Evolutionary conservation across 2,113 vertebrate species (phyloP).

Genomic region (Amblyopsis rosae): DNA sequence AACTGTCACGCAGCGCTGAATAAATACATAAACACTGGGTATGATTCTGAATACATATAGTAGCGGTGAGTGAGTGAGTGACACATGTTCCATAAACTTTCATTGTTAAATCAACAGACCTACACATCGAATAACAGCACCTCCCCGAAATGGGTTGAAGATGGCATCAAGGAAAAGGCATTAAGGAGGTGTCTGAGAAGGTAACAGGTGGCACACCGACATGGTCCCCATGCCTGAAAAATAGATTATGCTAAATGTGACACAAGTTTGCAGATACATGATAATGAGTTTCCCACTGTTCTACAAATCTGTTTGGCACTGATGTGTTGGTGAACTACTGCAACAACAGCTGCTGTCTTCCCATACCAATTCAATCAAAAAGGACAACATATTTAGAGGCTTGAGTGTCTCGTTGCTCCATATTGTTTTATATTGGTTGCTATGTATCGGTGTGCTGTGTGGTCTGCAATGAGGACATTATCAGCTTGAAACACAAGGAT

Average conservation of each 20-base stretch:
- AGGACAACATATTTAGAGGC: constrained; percentile 23
- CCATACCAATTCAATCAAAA: constrained; percentile 52
- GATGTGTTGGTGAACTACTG: constrained; percentile 42
- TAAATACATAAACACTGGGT: constrained; percentile 26
- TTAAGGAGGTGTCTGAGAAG: constrained; percentile 4
- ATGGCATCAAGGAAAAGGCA: constrained; percentile 10
- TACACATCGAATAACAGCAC: too few species aligned
- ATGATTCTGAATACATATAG: constrained; percentile 18
- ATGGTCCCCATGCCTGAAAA: constrained; percentile 28
- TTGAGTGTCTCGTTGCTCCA: constrained; percentile 5
- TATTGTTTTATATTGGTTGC: constrained; percentile 20
- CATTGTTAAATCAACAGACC: too few species aligned
- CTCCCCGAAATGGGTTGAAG: neutral
- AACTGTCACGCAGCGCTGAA: constrained; percentile 35
- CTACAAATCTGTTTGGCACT: constrained; percentile 61
- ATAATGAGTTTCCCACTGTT: constrained; percentile 62
- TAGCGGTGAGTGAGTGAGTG: constrained; percentile 15
- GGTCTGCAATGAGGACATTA: too few species aligned
- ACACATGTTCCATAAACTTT: constrained; percentile 9
- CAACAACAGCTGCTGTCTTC: constrained; percentile 54
- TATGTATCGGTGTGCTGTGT: too few species aligned
- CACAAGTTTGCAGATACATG: constrained; percentile 57
- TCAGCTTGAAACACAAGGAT: constrained; percentile 21
- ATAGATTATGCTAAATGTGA: constrained; percentile 54
- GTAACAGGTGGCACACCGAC: constrained; percentile 33